A percentile compares a stretch with the other conserved stretches of the same genome.
phyloP scores from a whole-genome alignment of 2,113 vertebrate genomes.

The Plotosus lineatus region DNA sequence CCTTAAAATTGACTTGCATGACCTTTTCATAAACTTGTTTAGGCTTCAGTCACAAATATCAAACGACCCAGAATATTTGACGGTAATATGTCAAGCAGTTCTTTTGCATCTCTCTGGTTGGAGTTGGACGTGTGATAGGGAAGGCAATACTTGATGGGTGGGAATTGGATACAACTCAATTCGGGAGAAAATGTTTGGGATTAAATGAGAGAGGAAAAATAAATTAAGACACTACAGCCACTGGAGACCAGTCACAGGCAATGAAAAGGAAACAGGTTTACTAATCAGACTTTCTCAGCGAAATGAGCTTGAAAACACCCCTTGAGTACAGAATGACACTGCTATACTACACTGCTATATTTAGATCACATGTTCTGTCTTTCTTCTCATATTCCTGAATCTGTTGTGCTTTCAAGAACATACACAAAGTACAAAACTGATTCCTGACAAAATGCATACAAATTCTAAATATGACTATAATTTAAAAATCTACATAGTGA shows the following conservation, averaged over 20 bases:
- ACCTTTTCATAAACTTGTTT: too few species aligned
- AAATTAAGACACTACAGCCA: background rate
- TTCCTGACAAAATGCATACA: background rate
- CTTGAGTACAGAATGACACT: background rate
- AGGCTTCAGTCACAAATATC: too few species aligned
- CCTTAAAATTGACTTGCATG: too few species aligned
- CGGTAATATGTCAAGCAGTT: too few species aligned
- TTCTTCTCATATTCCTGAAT: too few species aligned
- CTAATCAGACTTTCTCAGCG: background rate
- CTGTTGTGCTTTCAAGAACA: background rate
- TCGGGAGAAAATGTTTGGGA: too few species aligned
- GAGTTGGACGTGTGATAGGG: too few species aligned
- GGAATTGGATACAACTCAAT: too few species aligned
- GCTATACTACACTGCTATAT: background rate
- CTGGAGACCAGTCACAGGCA: background rate
- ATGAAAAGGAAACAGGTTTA: background rate
- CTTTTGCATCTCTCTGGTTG: too few species aligned
- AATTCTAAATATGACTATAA: background rate
- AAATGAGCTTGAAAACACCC: background rate
- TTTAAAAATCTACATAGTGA: background rate
- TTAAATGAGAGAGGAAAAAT: too few species aligned
- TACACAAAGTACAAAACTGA: background rate
- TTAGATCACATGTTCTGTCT: background rate
- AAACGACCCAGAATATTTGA: too few species aligned
- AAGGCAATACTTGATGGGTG: too few species aligned